Percentiles rank a stretch among this genome's conserved stretches.
Evolutionary conservation across 2,888 invertebrate species (phyloP).

Genomic region (Alentia gelatinosa): DNA sequence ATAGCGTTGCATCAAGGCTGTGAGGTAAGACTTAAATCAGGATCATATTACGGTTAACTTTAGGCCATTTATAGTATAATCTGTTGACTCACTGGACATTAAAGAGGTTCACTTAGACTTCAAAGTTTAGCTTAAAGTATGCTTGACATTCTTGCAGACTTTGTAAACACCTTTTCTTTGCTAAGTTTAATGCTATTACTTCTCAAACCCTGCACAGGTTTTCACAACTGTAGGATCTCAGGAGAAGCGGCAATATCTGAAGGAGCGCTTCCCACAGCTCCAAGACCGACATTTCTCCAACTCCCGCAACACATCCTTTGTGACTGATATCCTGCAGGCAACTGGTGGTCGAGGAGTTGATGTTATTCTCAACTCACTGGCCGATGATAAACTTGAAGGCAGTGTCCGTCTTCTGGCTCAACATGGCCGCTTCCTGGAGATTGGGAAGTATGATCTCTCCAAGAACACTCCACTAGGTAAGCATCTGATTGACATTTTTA

Average conservation of each 20-base stretch:
- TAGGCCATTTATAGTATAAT: too few species aligned
- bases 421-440: conserved; percentile 97
- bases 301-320: conserved; percentile 94
- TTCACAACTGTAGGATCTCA: conserved; percentile 94
- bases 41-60: too few species aligned
- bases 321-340: conserved; percentile 91
- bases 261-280: conserved; percentile 91
- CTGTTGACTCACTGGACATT: too few species aligned
- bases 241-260: conserved; percentile 92
- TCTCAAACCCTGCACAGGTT: too few species aligned
- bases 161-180: too few species aligned
- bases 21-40: too few species aligned
- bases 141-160: too few species aligned
- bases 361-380: conserved; percentile 95
- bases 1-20: conserved; percentile 94
- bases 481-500: too few species aligned
- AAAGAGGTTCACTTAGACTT: too few species aligned
- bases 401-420: conserved; percentile 94
- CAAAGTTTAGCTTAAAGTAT: too few species aligned
- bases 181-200: too few species aligned
- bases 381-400: conserved; percentile 96
- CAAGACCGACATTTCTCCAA: conserved; percentile 92
- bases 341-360: conserved; percentile 96
- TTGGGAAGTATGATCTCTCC: conserved; percentile 97
- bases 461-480: conserved; percentile 90